Percentiles rank a stretch among this genome's conserved stretches.
Conservation (phyloP, 2,797 vertebrate genomes). For the Tapera naevia region DNA sequence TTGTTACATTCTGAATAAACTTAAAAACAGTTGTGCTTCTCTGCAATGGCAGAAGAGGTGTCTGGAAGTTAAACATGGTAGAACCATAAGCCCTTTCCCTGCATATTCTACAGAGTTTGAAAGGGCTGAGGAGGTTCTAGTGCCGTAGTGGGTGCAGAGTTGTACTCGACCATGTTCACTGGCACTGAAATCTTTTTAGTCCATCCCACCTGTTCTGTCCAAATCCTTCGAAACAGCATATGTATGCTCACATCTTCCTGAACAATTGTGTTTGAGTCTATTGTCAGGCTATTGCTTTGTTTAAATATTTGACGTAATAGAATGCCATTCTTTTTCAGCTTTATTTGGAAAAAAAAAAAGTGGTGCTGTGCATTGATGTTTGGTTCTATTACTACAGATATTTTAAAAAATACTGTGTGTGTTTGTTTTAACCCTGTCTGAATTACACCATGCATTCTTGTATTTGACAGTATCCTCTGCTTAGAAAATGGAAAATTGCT, state of each 20-base stretch:
- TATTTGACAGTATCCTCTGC: not conserved
- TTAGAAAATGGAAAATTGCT: not conserved
- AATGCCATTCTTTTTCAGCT: not conserved
- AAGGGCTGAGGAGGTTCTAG: not conserved
- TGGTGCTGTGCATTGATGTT: not conserved
- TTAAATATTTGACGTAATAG: not conserved
- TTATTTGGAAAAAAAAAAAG: not conserved
- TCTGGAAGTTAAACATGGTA: not conserved
- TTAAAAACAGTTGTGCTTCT: not conserved
- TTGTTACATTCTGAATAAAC: not conserved
- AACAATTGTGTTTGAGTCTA: not conserved
- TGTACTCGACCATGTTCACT: not conserved
- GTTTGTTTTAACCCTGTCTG: not conserved
- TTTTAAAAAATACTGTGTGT: not conserved
- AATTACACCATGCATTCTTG: not conserved
- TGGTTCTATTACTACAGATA: not conserved
- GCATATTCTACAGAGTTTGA: not conserved
- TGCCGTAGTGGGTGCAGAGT: not conserved
- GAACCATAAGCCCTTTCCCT: not conserved
- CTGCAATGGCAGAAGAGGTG: not conserved
- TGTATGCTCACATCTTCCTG: not conserved
- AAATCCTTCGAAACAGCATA: not conserved
- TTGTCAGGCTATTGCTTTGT: not conserved
- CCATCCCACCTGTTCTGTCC: not conserved
- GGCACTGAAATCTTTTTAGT: not conserved